phyloP scores from a whole-genome alignment of 2,888 invertebrate genomes.

The Diplolepis rosae region DNA sequence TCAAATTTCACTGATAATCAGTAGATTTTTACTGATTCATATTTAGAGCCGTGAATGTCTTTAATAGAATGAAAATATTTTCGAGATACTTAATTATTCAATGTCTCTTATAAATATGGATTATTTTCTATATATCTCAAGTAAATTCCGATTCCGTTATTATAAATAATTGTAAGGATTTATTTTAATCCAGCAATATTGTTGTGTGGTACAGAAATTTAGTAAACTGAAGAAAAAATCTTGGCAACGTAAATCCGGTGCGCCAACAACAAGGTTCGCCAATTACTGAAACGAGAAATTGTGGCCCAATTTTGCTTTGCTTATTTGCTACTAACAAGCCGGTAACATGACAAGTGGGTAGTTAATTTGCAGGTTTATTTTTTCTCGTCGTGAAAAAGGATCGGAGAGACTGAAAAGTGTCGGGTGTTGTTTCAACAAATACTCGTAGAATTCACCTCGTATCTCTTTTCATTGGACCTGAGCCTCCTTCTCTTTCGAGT shows the following conservation, averaged over 20 bases:
- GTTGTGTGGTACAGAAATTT: too few species aligned
- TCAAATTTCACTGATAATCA: too few species aligned
- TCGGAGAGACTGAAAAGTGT: background rate
- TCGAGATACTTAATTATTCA: too few species aligned
- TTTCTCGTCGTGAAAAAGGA: background rate
- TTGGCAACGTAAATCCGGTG: background rate
- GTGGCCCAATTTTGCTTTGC: constrained; percentile 22
- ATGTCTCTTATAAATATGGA: too few species aligned
- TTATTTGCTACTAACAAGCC: constrained; percentile 30
- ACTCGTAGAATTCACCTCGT: constrained; percentile 3
- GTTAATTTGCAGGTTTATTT: constrained; percentile 4
- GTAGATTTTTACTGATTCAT: too few species aligned
- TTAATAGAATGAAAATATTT: too few species aligned
- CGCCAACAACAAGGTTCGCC: constrained; percentile 6
- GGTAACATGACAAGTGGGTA: constrained; percentile 22
- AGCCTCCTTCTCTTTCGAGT: constrained; percentile 13
- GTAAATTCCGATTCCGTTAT: too few species aligned
- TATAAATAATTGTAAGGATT: too few species aligned
- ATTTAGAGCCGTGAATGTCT: too few species aligned
- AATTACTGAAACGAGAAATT: constrained; percentile 29
- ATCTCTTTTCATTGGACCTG: constrained; percentile 9
- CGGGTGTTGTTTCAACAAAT: constrained; percentile 19
- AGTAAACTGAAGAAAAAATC: background rate
- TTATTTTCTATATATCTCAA: too few species aligned
- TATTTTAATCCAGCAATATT: too few species aligned